Percentiles rank a stretch among this genome's conserved stretches.
phyloP scores from a whole-genome alignment of 2,113 vertebrate species.

The Paradoxurus hermaphroditus region DNA sequence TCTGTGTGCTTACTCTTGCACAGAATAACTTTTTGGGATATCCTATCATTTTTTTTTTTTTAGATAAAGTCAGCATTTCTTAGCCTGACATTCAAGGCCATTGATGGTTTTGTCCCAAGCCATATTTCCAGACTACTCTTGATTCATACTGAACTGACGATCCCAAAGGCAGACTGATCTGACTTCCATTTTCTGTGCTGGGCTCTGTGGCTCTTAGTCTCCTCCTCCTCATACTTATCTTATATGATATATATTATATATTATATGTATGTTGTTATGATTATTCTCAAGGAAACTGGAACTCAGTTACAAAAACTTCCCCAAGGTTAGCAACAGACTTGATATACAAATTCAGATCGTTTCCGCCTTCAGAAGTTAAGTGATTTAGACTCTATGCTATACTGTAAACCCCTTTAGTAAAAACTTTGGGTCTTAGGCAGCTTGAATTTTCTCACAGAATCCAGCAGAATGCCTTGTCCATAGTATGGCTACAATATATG shows the following conservation, averaged over 20 bases:
- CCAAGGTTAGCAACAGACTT: neutral
- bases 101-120: too few relatives aligned
- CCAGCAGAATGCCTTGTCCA: neutral
- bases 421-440: neutral
- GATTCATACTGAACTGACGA: neutral
- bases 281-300: neutral
- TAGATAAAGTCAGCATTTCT: neutral
- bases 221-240: neutral
- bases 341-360: neutral
- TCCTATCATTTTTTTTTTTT: neutral
- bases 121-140: neutral
- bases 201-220: neutral
- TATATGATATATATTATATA: neutral
- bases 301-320: neutral
- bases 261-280: neutral
- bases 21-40: neutral
- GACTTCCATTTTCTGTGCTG: neutral
- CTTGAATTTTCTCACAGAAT: slow-evolving; percentile 17
- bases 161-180: neutral
- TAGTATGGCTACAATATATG: neutral
- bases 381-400: neutral
- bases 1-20: neutral
- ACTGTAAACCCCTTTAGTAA: neutral
- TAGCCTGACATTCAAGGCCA: neutral
- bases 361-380: neutral